Percentiles rank a stretch among this genome's conserved stretches.
Evolutionary conservation across 2,113 vertebrate species (phyloP).

Genomic region (Anhinga rufa): DNA sequence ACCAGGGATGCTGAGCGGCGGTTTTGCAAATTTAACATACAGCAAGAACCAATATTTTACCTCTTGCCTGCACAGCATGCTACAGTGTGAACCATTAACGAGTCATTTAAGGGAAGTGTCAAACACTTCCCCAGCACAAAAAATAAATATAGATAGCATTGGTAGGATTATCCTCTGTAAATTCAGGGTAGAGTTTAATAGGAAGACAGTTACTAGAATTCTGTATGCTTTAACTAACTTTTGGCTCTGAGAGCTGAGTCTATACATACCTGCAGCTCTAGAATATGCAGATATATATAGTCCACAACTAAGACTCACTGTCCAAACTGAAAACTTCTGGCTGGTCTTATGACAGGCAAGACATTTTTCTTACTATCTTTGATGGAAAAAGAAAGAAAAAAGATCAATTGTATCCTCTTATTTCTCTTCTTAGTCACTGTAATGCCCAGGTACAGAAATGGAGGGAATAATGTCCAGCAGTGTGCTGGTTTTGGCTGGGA

Average conservation of each 20-base stretch:
- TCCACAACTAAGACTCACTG: not conserved
- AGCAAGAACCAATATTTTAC: not conserved
- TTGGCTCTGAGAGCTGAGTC: not conserved
- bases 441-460: not conserved
- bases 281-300: not conserved
- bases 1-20: not conserved
- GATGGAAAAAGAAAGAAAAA: not conserved
- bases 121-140: not conserved
- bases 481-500: no score
- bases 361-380: not conserved
- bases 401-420: not conserved
- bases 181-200: not conserved
- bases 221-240: not conserved
- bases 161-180: not conserved
- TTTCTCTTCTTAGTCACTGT: not conserved
- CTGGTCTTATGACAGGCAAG: not conserved
- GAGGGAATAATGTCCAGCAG: not conserved
- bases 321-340: not conserved
- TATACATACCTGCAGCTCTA: not conserved
- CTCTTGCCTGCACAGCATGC: not conserved
- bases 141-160: not conserved
- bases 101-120: not conserved
- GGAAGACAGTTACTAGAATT: not conserved
- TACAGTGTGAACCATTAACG: not conserved
- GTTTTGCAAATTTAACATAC: not conserved